Evolutionary conservation across 2,113 vertebrate genomes (phyloP).

Genomic region (Python bivittatus): DNA sequence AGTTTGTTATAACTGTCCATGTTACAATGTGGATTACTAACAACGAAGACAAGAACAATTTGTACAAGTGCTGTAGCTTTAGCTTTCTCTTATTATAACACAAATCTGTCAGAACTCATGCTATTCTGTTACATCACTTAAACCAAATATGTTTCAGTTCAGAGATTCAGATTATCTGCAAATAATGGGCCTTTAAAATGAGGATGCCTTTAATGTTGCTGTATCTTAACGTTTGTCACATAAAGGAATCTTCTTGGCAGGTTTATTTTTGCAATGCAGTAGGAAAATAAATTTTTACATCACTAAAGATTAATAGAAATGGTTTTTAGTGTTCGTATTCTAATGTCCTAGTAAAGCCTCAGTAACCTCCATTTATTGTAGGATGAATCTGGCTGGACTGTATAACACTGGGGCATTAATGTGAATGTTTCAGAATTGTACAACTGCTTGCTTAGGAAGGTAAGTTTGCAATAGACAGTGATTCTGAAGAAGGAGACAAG

Average conservation of each 20-base stretch:
- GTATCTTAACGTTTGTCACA: slow-evolving; percentile 10
- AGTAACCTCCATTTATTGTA: slow-evolving; percentile 27
- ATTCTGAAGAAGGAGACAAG: background rate
- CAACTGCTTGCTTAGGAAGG: background rate
- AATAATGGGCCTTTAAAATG: slow-evolving; percentile 25
- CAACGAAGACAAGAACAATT: background rate
- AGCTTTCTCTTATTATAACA: background rate
- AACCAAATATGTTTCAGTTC: slow-evolving; percentile 5
- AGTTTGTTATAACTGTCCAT: background rate
- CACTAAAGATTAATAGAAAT: background rate
- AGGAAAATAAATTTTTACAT: background rate
- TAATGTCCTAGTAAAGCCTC: slow-evolving; percentile 12
- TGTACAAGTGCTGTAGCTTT: background rate
- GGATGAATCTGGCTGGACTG: slow-evolving; percentile 26
- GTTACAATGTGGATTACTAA: background rate
- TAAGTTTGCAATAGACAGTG: background rate
- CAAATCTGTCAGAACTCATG: background rate
- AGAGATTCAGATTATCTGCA: background rate
- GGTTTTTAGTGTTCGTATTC: slow-evolving; percentile 11
- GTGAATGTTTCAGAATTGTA: background rate
- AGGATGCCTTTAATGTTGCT: background rate
- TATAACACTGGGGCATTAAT: slow-evolving; percentile 17
- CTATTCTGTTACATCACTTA: slow-evolving; percentile 10
- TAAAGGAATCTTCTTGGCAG: slow-evolving; percentile 27
- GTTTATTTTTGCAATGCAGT: background rate